These are phyloP conservation scores for Leptinotarsa texana DNA, from an alignment of 1,140 invertebrate genomes.

Conservation along the genomic window DNA sequence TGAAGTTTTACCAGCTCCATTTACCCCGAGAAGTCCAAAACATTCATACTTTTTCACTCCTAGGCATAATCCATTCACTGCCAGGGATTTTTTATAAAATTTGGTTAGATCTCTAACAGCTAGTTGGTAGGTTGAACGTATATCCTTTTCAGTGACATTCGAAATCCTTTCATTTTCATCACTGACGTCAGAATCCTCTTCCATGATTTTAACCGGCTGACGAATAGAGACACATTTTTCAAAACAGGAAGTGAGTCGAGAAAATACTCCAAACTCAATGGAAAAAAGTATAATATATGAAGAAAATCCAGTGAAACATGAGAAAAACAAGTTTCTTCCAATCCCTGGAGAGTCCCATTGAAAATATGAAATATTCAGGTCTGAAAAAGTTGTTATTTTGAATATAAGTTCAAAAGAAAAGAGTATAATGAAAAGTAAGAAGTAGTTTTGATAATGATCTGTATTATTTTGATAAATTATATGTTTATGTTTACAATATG, in stretches of 20 bases:
- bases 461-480: neutral
- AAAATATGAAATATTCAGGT: conserved; percentile 55
- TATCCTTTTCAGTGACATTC: conserved; percentile 37
- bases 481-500: too few relatives aligned
- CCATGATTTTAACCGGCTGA: conserved; percentile 25
- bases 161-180: conserved; percentile 54
- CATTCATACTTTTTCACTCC: conserved; percentile 69
- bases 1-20: conserved; percentile 79
- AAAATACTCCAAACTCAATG: conserved; percentile 58
- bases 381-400: conserved; percentile 50
- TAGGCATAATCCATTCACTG: conserved; percentile 75
- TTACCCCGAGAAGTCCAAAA: conserved; percentile 88
- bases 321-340: conserved; percentile 55
- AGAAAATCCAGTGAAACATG: conserved; percentile 51
- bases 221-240: conserved; percentile 17
- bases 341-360: conserved; percentile 60
- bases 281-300: conserved; percentile 56
- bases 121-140: conserved; percentile 52
- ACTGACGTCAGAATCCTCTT: conserved; percentile 58
- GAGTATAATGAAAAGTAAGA: neutral
- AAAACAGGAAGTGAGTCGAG: conserved; percentile 49
- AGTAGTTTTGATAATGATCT: neutral
- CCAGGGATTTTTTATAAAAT: conserved; percentile 68
- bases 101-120: conserved; percentile 66
- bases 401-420: neutral